phyloP scores from a whole-genome alignment of 2,113 vertebrate species.

The Hyaena hyaena region DNA sequence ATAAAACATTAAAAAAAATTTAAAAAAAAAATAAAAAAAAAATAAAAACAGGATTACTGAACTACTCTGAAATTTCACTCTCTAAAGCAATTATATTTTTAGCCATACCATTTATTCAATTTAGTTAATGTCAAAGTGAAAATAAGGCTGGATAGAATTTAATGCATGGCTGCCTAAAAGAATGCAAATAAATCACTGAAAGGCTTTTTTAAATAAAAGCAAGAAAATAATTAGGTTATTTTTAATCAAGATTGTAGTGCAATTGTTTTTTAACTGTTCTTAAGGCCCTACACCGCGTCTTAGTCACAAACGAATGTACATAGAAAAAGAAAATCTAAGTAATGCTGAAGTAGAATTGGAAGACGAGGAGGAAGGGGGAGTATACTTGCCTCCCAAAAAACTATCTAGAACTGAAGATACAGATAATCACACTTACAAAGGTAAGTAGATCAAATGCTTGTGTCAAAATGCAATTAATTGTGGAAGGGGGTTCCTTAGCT shows the following conservation, averaged over 20 bases:
- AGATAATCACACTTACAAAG: constrained; percentile 59
- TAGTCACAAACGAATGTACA: constrained; percentile 78
- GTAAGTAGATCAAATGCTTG: constrained; percentile 73
- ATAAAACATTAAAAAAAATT: no score
- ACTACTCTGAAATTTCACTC: neutral
- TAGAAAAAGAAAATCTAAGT: constrained; percentile 69
- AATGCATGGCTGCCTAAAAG: constrained; percentile 18
- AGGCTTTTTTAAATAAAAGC: neutral
- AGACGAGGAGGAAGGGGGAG: constrained; percentile 59
- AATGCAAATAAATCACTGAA: neutral
- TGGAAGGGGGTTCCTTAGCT: neutral
- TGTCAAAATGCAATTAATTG: neutral
- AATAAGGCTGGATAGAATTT: constrained; percentile 20
- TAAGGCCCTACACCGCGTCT: constrained; percentile 74
- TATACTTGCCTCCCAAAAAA: constrained; percentile 78
- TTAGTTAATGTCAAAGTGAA: neutral
- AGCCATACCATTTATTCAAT: neutral
- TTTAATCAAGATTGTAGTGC: neutral
- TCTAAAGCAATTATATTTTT: neutral
- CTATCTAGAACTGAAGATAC: constrained; percentile 76
- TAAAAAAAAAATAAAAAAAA: no score
- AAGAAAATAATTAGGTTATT: neutral
- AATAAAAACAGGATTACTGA: neutral
- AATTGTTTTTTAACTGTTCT: constrained; percentile 33
- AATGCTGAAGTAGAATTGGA: constrained; percentile 70